These are phyloP conservation scores for Cremastinae sp. DNA, from an alignment of 2,888 invertebrate genomes.

Conservation along the genomic window DNA sequence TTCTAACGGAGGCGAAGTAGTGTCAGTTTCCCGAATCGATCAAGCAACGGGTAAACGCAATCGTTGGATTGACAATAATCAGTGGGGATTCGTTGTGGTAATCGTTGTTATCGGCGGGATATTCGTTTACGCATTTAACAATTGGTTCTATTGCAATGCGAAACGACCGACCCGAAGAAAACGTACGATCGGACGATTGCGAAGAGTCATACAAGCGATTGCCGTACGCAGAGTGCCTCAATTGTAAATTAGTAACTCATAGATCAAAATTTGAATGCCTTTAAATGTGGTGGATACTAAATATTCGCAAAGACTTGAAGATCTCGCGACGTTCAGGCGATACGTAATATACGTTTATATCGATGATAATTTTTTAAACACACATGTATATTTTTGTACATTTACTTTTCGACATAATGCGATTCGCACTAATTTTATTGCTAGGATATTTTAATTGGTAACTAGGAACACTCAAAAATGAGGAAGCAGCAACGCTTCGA, in stretches of 20 bases:
- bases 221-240: slow-evolving; percentile 77
- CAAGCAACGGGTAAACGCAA: slow-evolving; percentile 52
- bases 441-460: slow-evolving; percentile 38
- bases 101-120: slow-evolving; percentile 67
- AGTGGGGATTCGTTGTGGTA: slow-evolving; percentile 70
- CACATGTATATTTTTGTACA: slow-evolving; percentile 15
- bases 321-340: slow-evolving; percentile 14
- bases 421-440: slow-evolving; percentile 54
- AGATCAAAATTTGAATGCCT: slow-evolving; percentile 4
- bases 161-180: slow-evolving; percentile 76
- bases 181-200: slow-evolving; percentile 74
- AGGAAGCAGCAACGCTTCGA: slow-evolving; percentile 29
- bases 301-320: slow-evolving; percentile 1
- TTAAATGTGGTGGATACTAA: slow-evolving; percentile 24
- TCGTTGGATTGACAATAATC: slow-evolving; percentile 61
- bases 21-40: slow-evolving; percentile 53
- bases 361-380: slow-evolving; percentile 28
- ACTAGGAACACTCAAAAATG: slow-evolving; percentile 1
- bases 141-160: slow-evolving; percentile 70
- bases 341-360: slow-evolving; percentile 29
- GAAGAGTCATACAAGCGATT: slow-evolving; percentile 77
- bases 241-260: slow-evolving; percentile 66
- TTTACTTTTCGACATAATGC: slow-evolving; percentile 11
- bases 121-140: slow-evolving; percentile 71
- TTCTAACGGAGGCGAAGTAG: slow-evolving; percentile 54